Evolutionary conservation across 2,113 vertebrate genomes (phyloP).

Genomic region (Indicator indicator): DNA sequence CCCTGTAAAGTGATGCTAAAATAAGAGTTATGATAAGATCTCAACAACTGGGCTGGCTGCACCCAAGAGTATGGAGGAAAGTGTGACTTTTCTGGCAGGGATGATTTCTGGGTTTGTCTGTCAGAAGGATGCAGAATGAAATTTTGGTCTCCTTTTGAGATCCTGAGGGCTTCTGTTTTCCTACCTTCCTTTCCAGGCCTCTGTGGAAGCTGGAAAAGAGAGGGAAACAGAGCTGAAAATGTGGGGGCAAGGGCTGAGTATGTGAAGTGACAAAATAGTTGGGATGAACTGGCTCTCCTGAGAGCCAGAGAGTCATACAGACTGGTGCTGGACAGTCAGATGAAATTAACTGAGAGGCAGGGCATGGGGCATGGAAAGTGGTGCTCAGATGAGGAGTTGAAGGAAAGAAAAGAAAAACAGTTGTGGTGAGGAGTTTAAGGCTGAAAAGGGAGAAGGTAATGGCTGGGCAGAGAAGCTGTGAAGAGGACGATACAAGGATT

Average conservation of each 20-base stretch:
- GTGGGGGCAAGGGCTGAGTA: not conserved
- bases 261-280: not conserved
- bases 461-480: not conserved
- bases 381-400: not conserved
- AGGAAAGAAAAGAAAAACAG: not conserved
- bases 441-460: not conserved
- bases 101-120: not conserved
- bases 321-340: not conserved
- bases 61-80: not conserved
- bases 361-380: not conserved
- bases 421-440: not conserved
- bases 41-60: not conserved
- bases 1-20: not conserved
- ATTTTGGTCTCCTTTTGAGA: not conserved
- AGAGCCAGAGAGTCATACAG: fast-evolving
- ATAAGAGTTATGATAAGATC: not conserved
- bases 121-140: not conserved
- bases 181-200: not conserved
- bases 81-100: not conserved
- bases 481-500: fast-evolving
- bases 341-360: not conserved
- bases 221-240: not conserved
- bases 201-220: not conserved
- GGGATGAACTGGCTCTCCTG: not conserved
- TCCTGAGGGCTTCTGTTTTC: not conserved